Evolutionary conservation across 2,888 invertebrate species (phyloP), one percentile per base, ranked within the genome.

Genomic region (Scotopteryx bipunctaria): DNA sequence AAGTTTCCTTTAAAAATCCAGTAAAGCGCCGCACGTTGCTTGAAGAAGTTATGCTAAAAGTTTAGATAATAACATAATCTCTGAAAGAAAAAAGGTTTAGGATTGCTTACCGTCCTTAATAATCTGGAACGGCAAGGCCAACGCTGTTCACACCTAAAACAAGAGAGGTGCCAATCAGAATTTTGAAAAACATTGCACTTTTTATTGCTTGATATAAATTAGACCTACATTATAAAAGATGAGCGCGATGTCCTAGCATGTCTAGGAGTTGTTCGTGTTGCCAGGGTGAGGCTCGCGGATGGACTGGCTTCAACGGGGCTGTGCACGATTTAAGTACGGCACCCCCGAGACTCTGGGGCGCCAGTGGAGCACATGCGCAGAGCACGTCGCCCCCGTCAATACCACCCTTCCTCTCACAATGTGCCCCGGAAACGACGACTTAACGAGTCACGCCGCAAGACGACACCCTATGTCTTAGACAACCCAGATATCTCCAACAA

Each of bases 361-460:
- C 88, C 88, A 71, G 59, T 64, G 73, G 66, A 68, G 83, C 84
- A 84, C 86, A 86, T 86, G 89, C 89, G 90, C 87, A 81, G 70
- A 61, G 64, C 67, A 68, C 67, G 69, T 76, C 81, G 73, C 79
- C 71, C n/a, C 78, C 81, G 77, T 86, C 86, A 80, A 88, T 86
- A 86, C 75, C 86, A 83, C 83, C 87, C 83, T 75, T 72, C 80
- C 83, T 80, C 86, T 81, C 81, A 79, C 81, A 77, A 76, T 81
- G 83, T 81, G 83, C 73, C 82, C 85, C 87, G 86, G 87, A 89
- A 87, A 85, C 81, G 79, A 78, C 72, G 77, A 82, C 81, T 86
- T 83, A 83, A 85, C 86, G 76, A 86, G 78, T 79, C 79, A 73
- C 78, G 78, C 82, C 84, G 77, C 81, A 82, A 83, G 81, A 82